Evolutionary conservation across 1,140 invertebrate species (phyloP), one percentile per base, ranked within the genome.

Genomic region (Pararge aegeria): DNA sequence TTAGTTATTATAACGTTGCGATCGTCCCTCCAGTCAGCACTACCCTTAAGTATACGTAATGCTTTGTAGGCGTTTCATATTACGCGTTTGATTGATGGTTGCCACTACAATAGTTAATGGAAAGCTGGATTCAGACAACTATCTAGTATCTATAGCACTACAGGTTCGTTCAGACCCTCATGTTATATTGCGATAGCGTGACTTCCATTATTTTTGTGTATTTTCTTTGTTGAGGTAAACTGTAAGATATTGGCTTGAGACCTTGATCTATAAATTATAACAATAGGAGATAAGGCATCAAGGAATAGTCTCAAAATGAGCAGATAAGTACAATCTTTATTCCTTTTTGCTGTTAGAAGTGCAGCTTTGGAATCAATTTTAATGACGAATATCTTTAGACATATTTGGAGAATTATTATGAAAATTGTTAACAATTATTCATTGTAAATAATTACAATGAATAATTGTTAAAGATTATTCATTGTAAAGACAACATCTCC

Each of bases 61-160:
- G 44, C 52, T 42, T 50, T 50, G 59, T 61, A 40, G 59, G 59
- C 59, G 52, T 59, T 59, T 53, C 40, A 53, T 52, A 59, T 59
- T 59, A 59, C 50, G 24, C 40, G 40, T 59, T 50, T 61, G 59
- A 61, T 61, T 55, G 59, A 61, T 60, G 50, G 50, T 55, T 61
- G 52, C 46, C 59, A 40, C 52, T 51, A 61, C 52, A 61, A 61
- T 55, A 61, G 44, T 40, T 61, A 61, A 58, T 51, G 46, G 37
- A 27, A 30, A 55, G 46, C 37, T 18, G 52, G 27, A 27, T 55
- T n/a, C 13, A 46, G 13, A 15, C 13, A 5, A 37, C 34, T 42
- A 42, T 42, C 38, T 42, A 34, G 12, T n/a, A 34, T 34, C 30
- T 34, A 34, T 34, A 34, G 1, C 30, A 34, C 10, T 34, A 42